Conservation (phyloP, 2,797 vertebrate species). For the Rhynchonycteris naso region DNA sequence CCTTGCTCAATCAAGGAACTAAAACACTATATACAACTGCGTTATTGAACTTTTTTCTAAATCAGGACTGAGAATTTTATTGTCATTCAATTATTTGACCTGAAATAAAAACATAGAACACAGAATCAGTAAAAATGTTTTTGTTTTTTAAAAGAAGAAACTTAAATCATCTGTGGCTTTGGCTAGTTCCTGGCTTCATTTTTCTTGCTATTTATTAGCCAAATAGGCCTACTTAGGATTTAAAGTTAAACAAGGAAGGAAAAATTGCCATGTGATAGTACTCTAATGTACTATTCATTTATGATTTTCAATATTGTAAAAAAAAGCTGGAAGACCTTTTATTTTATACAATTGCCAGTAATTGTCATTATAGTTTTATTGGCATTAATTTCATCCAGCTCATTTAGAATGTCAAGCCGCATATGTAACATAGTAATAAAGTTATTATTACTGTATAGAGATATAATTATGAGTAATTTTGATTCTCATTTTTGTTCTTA, state of each 20-base stretch:
- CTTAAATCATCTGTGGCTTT: conserved; percentile 27
- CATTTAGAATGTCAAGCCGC: conserved; percentile 80
- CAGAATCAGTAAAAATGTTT: not conserved
- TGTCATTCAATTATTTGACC: not conserved
- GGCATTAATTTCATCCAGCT: conserved; percentile 78
- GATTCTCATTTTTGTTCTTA: conserved; percentile 63
- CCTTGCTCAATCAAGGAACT: not conserved
- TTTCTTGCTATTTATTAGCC: conserved; percentile 60
- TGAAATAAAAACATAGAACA: conserved; percentile 6
- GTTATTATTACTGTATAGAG: conserved; percentile 77
- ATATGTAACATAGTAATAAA: conserved; percentile 78
- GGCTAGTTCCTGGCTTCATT: conserved; percentile 36
- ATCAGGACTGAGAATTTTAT: conserved; percentile 34
- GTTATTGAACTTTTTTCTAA: not conserved
- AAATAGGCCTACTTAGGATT: conserved; percentile 59
- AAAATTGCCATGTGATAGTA: conserved; percentile 62
- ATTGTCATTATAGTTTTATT: conserved; percentile 79
- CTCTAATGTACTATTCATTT: conserved; percentile 63
- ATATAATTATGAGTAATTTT: conserved; percentile 79
- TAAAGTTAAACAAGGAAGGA: conserved; percentile 56
- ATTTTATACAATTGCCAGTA: conserved; percentile 78
- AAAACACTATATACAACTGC: not conserved
- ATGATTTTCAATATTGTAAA: conserved; percentile 75
- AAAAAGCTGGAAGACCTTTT: conserved; percentile 77
- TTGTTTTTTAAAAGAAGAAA: not conserved